Conservation (phyloP, 2,113 vertebrate genomes). For the Pantherophis guttatus region DNA sequence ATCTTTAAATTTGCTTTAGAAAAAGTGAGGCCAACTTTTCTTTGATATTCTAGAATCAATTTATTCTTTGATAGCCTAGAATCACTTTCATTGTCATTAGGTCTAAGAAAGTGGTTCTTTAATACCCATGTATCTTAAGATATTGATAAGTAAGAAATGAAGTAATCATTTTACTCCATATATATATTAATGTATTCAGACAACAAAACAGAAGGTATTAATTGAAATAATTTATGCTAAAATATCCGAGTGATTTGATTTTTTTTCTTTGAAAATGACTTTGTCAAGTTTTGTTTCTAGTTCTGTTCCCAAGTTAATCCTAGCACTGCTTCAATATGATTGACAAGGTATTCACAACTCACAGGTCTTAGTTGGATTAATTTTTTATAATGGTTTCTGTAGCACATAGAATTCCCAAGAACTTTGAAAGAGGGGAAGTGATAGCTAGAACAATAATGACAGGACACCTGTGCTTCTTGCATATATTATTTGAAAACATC, state of each 20-base stretch:
- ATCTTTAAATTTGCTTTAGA: background rate
- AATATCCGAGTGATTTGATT: background rate
- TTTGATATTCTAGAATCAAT: background rate
- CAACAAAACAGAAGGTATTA: background rate
- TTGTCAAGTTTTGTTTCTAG: slow-evolving; percentile 33
- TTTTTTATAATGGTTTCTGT: slow-evolving; percentile 55
- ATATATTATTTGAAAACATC: slow-evolving; percentile 32
- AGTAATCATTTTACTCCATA: too few species aligned
- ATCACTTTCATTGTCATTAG: background rate
- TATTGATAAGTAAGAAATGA: background rate
- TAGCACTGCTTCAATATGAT: slow-evolving; percentile 45
- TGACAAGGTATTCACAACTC: slow-evolving; percentile 55
- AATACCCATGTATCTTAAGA: background rate
- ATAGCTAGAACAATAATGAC: slow-evolving; percentile 49
- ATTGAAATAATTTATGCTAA: background rate
- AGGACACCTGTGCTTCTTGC: slow-evolving; percentile 48
- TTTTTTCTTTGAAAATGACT: background rate
- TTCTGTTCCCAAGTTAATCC: slow-evolving; percentile 27
- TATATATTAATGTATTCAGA: background rate
- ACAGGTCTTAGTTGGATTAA: slow-evolving; percentile 42
- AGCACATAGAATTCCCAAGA: slow-evolving; percentile 47
- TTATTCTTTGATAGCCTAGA: background rate
- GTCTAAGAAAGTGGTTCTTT: background rate
- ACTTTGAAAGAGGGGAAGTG: slow-evolving; percentile 18
- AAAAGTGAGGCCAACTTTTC: background rate